These are phyloP conservation scores for Caenorhabditis afra DNA, from an alignment of 2,888 invertebrate genomes.

Conservation along the genomic window DNA sequence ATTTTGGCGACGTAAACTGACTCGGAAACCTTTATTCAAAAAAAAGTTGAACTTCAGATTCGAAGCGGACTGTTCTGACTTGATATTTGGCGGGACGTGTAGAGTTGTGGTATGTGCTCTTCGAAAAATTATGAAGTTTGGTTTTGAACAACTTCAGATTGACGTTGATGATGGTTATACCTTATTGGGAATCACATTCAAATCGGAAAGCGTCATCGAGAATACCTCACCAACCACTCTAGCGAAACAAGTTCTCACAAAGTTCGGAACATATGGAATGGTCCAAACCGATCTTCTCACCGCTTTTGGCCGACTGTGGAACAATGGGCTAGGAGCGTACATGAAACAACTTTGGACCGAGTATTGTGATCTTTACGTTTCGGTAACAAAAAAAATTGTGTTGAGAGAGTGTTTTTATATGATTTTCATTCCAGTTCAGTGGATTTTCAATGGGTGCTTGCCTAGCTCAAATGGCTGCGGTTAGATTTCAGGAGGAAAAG, in stretches of 20 bases:
- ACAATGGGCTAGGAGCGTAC: constrained; percentile 53
- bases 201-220: constrained; percentile 52
- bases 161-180: constrained; percentile 59
- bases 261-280: constrained; percentile 50
- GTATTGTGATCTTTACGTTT: constrained; percentile 60
- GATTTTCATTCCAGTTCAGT: constrained; percentile 48
- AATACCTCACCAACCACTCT: constrained; percentile 35
- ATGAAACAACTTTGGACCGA: constrained; percentile 54
- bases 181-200: constrained; percentile 60
- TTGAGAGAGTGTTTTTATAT: too few relatives aligned
- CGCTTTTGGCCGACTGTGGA: constrained; percentile 59
- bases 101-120: constrained; percentile 50
- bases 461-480: constrained; percentile 60
- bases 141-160: constrained; percentile 50
- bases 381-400: too few relatives aligned
- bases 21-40: not conserved
- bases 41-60: constrained; percentile 43
- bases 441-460: constrained; percentile 58
- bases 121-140: not conserved
- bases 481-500: constrained; percentile 51
- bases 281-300: constrained; percentile 48
- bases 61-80: constrained; percentile 59
- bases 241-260: constrained; percentile 18
- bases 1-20: constrained; percentile 46
- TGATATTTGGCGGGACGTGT: constrained; percentile 50